Percentiles rank a stretch among this genome's conserved stretches.
Conservation (phyloP, 2,888 invertebrate genomes). For the Crossocerus cetratus region DNA sequence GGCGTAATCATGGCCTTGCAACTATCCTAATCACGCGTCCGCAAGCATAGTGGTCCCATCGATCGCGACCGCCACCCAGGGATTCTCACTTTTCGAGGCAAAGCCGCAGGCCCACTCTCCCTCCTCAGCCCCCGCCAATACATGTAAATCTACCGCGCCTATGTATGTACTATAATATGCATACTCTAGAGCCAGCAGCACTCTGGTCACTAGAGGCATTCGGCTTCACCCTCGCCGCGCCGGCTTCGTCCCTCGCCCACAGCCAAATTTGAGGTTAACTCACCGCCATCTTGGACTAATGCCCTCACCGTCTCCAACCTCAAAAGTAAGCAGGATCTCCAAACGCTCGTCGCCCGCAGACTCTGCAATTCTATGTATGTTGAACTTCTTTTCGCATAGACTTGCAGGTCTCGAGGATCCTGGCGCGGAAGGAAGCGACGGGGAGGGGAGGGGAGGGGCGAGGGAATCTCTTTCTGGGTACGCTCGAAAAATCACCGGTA, state of each 20-base stretch:
- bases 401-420: too few species aligned
- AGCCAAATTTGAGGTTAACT: too few species aligned
- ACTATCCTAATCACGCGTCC: slow-evolving; percentile 43
- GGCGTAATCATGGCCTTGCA: slow-evolving; percentile 37
- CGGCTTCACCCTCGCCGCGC: too few species aligned
- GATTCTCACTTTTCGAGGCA: slow-evolving; percentile 19
- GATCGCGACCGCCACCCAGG: slow-evolving; percentile 28
- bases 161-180: too few species aligned
- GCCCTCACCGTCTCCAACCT: too few species aligned
- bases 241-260: too few species aligned
- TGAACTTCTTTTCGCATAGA: too few species aligned
- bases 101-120: slow-evolving; percentile 2
- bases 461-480: slow-evolving; percentile 6
- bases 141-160: not conserved
- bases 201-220: too few species aligned
- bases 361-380: too few species aligned
- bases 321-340: not conserved
- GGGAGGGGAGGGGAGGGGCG: not conserved
- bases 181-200: too few species aligned
- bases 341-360: too few species aligned
- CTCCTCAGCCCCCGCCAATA: not conserved
- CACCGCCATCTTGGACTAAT: too few species aligned
- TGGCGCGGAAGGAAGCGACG: not conserved
- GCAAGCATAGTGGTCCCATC: slow-evolving; percentile 37
- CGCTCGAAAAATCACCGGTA: slow-evolving; percentile 38